Evolutionary conservation across 30 jellyfish, hydroid and myxozoan genomes (phyloP).

Genomic region (Pseudorhiza aurosa): DNA sequence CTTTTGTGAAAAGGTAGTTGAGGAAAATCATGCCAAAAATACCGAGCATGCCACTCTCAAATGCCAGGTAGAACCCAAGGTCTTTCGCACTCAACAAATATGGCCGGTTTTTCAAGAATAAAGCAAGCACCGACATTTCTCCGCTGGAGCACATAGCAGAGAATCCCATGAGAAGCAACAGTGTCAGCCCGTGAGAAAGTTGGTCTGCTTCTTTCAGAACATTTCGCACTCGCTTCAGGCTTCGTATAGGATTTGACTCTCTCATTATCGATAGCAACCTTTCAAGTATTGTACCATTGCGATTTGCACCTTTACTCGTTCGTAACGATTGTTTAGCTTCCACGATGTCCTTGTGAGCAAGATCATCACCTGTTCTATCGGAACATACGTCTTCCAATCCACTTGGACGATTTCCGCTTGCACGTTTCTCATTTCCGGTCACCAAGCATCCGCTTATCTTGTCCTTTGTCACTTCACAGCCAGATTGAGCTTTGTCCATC

Average conservation of each 20-base stretch:
- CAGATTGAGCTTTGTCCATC: no score
- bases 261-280: neutral
- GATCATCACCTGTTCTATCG: neutral
- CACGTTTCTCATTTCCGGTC: neutral
- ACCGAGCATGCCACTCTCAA: slow-evolving; percentile 2
- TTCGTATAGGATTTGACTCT: slow-evolving; percentile 1
- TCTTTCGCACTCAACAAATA: neutral
- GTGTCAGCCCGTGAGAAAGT: neutral
- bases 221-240: neutral
- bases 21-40: neutral
- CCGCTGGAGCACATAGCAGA: neutral
- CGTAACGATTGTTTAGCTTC: neutral
- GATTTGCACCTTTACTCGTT: neutral
- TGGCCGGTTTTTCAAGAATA: slow-evolving; percentile 1
- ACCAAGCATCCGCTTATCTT: neutral
- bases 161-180: neutral
- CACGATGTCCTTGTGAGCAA: neutral
- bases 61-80: neutral
- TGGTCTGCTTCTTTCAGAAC: slow-evolving; percentile 5
- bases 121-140: slow-evolving; percentile 4
- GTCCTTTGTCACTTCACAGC: neutral
- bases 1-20: slow-evolving; percentile 15
- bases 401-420: neutral
- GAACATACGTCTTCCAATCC: neutral
- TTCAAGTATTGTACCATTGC: neutral